phyloP scores from a whole-genome alignment of 2,797 vertebrate species.

The Miichthys miiuy region DNA sequence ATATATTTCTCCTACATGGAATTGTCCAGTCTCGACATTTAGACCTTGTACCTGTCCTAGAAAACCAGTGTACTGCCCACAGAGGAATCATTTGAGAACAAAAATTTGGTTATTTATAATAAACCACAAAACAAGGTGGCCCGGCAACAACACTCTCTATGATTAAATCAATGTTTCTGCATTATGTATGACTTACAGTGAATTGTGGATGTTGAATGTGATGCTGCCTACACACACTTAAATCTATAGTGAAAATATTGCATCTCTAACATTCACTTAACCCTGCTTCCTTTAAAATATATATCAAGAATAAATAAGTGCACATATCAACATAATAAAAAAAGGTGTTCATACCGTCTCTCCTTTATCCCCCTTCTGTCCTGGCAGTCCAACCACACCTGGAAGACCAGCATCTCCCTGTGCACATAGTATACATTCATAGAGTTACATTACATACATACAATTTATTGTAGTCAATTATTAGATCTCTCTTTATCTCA shows the following conservation, averaged over 20 bases:
- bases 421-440: slow-evolving; percentile 44
- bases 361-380: slow-evolving; percentile 88
- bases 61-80: slow-evolving; percentile 20
- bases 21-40: slow-evolving; percentile 34
- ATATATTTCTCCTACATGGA: slow-evolving; percentile 38
- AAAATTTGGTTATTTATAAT: slow-evolving; percentile 28
- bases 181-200: slow-evolving; percentile 18
- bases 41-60: slow-evolving; percentile 34
- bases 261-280: slow-evolving; percentile 5
- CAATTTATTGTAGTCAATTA: neutral
- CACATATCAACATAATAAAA: slow-evolving; percentile 21
- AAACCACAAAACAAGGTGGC: neutral
- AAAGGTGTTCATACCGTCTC: slow-evolving; percentile 82
- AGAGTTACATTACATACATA: neutral
- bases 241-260: slow-evolving; percentile 13
- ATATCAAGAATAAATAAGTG: slow-evolving; percentile 1
- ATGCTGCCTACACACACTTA: neutral
- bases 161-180: slow-evolving; percentile 24
- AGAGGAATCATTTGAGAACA: slow-evolving; percentile 31
- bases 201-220: neutral
- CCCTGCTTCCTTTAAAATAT: slow-evolving; percentile 1
- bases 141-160: slow-evolving; percentile 4
- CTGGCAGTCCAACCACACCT: slow-evolving; percentile 84
- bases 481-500: neutral
- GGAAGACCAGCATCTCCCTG: slow-evolving; percentile 90